phyloP scores from a whole-genome alignment of 2,797 vertebrate species.

The Sciurus vulgaris region DNA sequence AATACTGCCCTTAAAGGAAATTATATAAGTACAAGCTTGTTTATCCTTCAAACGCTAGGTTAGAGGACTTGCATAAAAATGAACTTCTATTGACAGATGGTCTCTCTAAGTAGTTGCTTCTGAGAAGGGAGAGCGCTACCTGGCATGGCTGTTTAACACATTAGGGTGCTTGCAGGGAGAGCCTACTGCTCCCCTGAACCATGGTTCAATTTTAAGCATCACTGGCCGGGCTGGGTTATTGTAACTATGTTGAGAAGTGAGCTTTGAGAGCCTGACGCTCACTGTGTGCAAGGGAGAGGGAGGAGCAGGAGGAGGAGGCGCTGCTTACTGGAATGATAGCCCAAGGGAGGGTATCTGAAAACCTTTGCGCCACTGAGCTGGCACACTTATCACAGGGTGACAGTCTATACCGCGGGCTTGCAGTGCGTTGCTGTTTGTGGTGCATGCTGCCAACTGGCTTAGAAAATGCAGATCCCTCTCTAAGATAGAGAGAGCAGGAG shows the following conservation, averaged over 20 bases:
- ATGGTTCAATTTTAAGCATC: slow-evolving; percentile 90
- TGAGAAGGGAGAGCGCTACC: slow-evolving; percentile 80
- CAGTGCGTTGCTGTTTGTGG: slow-evolving; percentile 41
- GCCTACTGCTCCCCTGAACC: slow-evolving; percentile 86
- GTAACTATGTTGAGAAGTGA: slow-evolving; percentile 84
- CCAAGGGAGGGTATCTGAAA: slow-evolving; percentile 83
- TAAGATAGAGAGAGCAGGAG: slow-evolving; percentile 50
- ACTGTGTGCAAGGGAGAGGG: neutral
- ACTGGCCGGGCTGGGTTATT: slow-evolving; percentile 86
- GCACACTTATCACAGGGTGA: slow-evolving; percentile 75
- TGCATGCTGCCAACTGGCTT: slow-evolving; percentile 70
- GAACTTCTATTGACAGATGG: slow-evolving; percentile 86
- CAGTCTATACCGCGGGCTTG: slow-evolving; percentile 71
- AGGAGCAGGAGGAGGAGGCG: slow-evolving; percentile 72
- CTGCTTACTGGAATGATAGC: slow-evolving; percentile 75
- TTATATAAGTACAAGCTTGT: slow-evolving; percentile 52
- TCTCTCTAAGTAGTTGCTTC: slow-evolving; percentile 82
- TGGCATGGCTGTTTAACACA: slow-evolving; percentile 87
- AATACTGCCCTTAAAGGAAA: slow-evolving; percentile 59
- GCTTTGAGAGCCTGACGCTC: slow-evolving; percentile 80
- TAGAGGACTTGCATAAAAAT: slow-evolving; percentile 82
- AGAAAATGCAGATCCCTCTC: slow-evolving; percentile 69
- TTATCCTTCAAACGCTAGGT: slow-evolving; percentile 83
- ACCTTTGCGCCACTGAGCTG: slow-evolving; percentile 76
- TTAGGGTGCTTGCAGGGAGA: slow-evolving; percentile 87